Conservation (phyloP, 2,888 invertebrate genomes). For the Acanthoscelides obtectus region DNA sequence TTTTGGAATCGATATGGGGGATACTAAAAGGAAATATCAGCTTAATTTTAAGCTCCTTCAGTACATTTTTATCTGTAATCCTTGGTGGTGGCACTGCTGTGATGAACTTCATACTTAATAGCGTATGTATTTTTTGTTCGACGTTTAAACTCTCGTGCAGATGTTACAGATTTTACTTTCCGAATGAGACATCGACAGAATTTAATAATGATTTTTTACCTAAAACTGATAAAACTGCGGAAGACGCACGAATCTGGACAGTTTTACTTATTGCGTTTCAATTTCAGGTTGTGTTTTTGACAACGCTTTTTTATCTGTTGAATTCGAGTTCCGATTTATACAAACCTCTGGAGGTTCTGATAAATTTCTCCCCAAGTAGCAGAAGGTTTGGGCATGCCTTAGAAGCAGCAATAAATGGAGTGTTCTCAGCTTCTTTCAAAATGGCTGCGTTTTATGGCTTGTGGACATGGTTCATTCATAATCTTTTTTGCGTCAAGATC, state of each 20-base stretch:
- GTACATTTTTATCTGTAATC: slow-evolving; percentile 81
- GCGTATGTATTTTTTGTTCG: slow-evolving; percentile 53
- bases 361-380: slow-evolving; percentile 76
- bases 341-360: slow-evolving; percentile 87
- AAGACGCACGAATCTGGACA: too few species aligned
- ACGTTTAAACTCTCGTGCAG: background rate
- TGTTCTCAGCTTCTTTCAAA: slow-evolving; percentile 93
- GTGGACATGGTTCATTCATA: slow-evolving; percentile 98
- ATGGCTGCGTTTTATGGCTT: slow-evolving; percentile 96
- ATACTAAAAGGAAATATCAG: slow-evolving; percentile 91
- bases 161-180: too few species aligned
- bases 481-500: slow-evolving; percentile 88
- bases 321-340: slow-evolving; percentile 82
- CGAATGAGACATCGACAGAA: too few species aligned
- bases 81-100: slow-evolving; percentile 88
- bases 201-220: too few species aligned
- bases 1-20: slow-evolving; percentile 82
- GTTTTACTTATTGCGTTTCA: too few species aligned
- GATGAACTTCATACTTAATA: slow-evolving; percentile 78
- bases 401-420: slow-evolving; percentile 87
- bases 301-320: slow-evolving; percentile 91
- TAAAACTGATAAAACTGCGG: too few species aligned
- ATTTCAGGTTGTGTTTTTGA: slow-evolving; percentile 89
- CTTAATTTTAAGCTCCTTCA: slow-evolving; percentile 75
- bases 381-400: slow-evolving; percentile 75